Evolutionary conservation across 2,888 invertebrate genomes (phyloP).

Genomic region (Caenorhabditis doughertyi): DNA sequence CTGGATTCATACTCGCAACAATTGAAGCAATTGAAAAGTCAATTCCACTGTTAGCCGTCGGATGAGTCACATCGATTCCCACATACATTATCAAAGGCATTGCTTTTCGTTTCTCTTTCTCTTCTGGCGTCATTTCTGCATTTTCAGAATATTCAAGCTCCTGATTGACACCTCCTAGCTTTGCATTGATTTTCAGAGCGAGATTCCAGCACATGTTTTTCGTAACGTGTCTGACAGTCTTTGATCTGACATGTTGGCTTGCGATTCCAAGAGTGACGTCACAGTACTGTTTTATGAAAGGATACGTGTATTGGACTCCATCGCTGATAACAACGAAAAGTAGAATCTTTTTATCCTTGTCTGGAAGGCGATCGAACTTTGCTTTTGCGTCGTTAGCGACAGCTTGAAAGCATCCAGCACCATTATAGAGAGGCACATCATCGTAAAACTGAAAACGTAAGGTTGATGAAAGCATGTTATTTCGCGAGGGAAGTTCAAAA

Average conservation of each 20-base stretch:
- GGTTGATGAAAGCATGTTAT: too few species aligned
- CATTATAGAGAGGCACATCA: not conserved
- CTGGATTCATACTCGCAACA: constrained; percentile 66
- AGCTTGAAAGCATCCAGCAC: not conserved
- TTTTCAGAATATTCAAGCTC: constrained; percentile 53
- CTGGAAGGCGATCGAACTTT: constrained; percentile 31
- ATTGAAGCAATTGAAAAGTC: constrained; percentile 66
- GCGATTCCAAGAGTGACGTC: constrained; percentile 49
- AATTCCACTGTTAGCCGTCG: constrained; percentile 50
- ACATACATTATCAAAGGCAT: constrained; percentile 66
- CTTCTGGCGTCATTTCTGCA: constrained; percentile 37
- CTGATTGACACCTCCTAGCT: constrained; percentile 69
- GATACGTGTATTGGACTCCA: constrained; percentile 15
- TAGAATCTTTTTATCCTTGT: constrained; percentile 28
- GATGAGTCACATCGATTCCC: constrained; percentile 75
- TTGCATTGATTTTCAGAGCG: constrained; percentile 71
- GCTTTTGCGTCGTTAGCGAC: constrained; percentile 10
- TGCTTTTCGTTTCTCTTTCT: constrained; percentile 47
- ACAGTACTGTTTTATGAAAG: constrained; percentile 45
- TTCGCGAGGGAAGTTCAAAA: not conserved
- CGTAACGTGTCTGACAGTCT: constrained; percentile 24
- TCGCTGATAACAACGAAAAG: constrained; percentile 43
- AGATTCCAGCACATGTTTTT: constrained; percentile 61
- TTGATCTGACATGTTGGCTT: constrained; percentile 36
- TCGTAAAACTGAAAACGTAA: constrained; percentile 33